Evolutionary conservation across 2,797 vertebrate species (phyloP), one percentile per base, ranked within the genome.

Genomic region (Cuniculus paca): DNA sequence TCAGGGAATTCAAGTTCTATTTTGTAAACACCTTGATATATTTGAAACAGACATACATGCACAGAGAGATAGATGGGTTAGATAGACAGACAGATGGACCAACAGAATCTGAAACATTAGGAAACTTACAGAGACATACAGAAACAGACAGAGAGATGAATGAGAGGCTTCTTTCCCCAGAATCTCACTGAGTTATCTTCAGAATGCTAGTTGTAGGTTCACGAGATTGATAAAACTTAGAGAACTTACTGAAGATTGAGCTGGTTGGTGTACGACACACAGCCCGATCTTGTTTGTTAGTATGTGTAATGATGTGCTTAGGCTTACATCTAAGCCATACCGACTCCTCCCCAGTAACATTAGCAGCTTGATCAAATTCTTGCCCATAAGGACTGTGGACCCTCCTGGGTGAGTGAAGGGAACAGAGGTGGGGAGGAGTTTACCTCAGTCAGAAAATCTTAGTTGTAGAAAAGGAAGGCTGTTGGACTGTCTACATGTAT

Each of bases 181-280:
- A 78, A 63, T 85, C 60, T 28, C 90, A 75, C 28, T 22, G 60
- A 31, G 8, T 17, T 90, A 42, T 87, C 42, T 72, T 89, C 19
- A 91, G 85, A 86, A 87, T 90, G 24, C 63, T 74, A 68, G 39
- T 72, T 72, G 26, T 11, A 87, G 36, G 61, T 63, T 68, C 77
- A 28, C 77, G 58, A 93, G 52, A 39, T 20, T 31, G 56, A 45
- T 83, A 90, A 65, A 54, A 93, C 88, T 88, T 87, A 60, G 87
- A 81, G 88, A 86, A 86, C 26, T 52, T 86, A 50, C 28, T 65
- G 1, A 54, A 58, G 42, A 9, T 68, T 65, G 50, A 75, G 31
- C n/a, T 90, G 14, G 24, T 79, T 90, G 14, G 24, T 79, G 8
- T 24, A 2, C n/a, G 54, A 34, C 26, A 0, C n/a, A n/a, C 8